phyloP scores from a whole-genome alignment of 1,140 invertebrate species.

The Popillia japonica region DNA sequence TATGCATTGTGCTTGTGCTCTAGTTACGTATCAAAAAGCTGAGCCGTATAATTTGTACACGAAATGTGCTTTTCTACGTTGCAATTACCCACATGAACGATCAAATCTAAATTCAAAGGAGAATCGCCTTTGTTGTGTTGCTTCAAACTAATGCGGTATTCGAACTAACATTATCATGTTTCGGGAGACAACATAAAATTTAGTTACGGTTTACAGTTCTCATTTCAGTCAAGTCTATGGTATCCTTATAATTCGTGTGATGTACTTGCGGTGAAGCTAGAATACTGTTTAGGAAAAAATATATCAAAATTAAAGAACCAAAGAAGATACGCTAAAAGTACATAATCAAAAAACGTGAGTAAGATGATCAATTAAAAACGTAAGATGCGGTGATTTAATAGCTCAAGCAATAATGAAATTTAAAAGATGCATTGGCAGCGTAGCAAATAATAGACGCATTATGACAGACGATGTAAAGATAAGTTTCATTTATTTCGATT shows the following conservation, averaged over 20 bases:
- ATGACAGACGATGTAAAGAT: background rate
- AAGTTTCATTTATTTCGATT: background rate
- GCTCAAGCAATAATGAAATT: conserved; percentile 16
- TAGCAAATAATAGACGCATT: background rate
- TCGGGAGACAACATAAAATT: too few relatives aligned
- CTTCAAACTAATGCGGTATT: too few relatives aligned
- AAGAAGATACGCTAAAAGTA: conserved; percentile 9
- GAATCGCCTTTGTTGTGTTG: too few relatives aligned
- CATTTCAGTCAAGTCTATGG: background rate
- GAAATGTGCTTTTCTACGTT: too few relatives aligned
- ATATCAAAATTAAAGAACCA: background rate
- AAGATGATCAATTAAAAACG: background rate
- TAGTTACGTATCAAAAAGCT: too few relatives aligned
- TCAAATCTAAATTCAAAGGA: too few relatives aligned
- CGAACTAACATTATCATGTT: too few relatives aligned
- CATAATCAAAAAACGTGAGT: conserved; percentile 8
- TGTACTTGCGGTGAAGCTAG: conserved; percentile 8
- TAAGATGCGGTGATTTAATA: conserved; percentile 21
- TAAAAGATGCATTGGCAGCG: background rate
- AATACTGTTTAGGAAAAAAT: background rate
- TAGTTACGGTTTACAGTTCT: conserved; percentile 9
- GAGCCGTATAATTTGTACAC: too few relatives aligned
- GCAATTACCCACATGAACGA: too few relatives aligned
- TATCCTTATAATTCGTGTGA: background rate
- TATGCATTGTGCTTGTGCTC: too few relatives aligned